Evolutionary conservation across 2,113 vertebrate species (phyloP), one percentile per base, ranked within the genome.

Genomic region (Scomber japonicus): DNA sequence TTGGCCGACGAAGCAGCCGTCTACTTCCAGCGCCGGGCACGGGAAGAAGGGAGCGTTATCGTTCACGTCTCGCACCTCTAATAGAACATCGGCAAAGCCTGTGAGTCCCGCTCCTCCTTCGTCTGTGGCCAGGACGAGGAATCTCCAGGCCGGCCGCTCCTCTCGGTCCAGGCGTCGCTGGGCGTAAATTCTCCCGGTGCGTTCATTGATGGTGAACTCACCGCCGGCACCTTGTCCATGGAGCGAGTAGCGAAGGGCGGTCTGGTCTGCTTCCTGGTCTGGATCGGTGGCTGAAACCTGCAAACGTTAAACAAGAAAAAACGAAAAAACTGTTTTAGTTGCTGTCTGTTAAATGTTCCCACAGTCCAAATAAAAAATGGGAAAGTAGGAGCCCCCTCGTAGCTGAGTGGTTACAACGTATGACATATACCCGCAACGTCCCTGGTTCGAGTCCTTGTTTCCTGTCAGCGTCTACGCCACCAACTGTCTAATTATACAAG

Each of bases 281-380:
- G 96, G 96, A 81, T 97, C 97, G 3, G 85, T 93, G 27, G 97
- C 96, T 24, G 96, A 96, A 69, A 97, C 96, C 97, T 97, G 75
- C 3, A 74, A 61, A 35, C n/a, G n/a, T n/a, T n/a, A n/a, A n/a
- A n/a, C n/a, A n/a, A n/a, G n/a, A n/a, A n/a, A n/a, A n/a, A n/a
- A n/a, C n/a, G n/a, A n/a, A n/a, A n/a, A n/a, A n/a, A n/a, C n/a
- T n/a, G n/a, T n/a, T n/a, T n/a, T n/a, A n/a, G n/a, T n/a, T n/a
- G n/a, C n/a, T n/a, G n/a, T n/a, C n/a, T n/a, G n/a, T n/a, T n/a
- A n/a, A n/a, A n/a, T n/a, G n/a, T n/a, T n/a, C n/a, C n/a, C n/a
- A n/a, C n/a, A n/a, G n/a, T n/a, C n/a, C n/a, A n/a, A n/a, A n/a
- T n/a, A n/a, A n/a, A n/a, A n/a, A n/a, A n/a, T n/a, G n/a, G n/a